Conservation (phyloP, 2,113 vertebrate species). For the Syngnathus floridae region DNA sequence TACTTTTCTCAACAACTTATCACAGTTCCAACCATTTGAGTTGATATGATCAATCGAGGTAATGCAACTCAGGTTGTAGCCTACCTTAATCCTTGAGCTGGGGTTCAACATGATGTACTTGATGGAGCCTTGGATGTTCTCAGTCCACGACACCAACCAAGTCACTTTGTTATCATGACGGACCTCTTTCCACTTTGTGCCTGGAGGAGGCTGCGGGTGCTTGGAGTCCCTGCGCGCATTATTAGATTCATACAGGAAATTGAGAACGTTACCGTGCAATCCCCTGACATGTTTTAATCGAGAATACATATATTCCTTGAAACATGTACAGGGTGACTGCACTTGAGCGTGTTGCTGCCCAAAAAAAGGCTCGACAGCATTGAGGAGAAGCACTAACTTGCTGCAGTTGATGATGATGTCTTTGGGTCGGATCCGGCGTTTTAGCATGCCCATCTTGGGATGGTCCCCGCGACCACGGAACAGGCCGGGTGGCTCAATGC, state of each 20-base stretch:
- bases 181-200: conserved; percentile 95
- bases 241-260: not conserved
- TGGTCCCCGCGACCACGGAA: conserved; percentile 96
- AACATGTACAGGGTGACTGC: not conserved
- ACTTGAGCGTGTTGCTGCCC: not conserved
- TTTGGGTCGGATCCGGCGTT: conserved; percentile 86
- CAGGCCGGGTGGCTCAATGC: conserved; percentile 93
- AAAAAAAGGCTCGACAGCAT: not conserved
- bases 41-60: no score
- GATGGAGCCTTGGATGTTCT: conserved; percentile 96
- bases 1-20: no score
- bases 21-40: no score
- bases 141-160: conserved; percentile 97
- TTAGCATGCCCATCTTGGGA: conserved; percentile 98
- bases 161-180: conserved; percentile 97
- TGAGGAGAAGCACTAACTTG: conserved; percentile 74
- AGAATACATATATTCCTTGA: not conserved
- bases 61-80: not conserved
- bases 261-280: not conserved
- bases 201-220: conserved; percentile 81
- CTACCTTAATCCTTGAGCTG: conserved; percentile 96
- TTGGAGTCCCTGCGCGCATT: conserved; percentile 80
- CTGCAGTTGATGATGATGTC: conserved; percentile 98
- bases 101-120: conserved; percentile 99
- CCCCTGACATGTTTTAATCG: not conserved